These are phyloP conservation scores for Trichogramma evanescens DNA, from an alignment of 2,888 invertebrate genomes.

Conservation along the genomic window DNA sequence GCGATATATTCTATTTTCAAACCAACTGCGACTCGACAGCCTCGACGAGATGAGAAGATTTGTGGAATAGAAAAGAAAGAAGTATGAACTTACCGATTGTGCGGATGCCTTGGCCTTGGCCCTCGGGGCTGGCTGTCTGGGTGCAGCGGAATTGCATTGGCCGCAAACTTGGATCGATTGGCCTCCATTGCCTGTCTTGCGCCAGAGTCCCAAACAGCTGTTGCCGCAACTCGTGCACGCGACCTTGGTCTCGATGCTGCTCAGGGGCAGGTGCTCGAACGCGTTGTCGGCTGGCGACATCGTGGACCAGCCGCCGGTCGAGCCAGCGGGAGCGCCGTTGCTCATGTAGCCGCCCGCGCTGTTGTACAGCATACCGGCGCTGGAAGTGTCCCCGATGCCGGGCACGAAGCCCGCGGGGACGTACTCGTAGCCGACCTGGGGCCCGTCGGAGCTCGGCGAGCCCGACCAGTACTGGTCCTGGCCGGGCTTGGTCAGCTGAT, in stretches of 20 bases:
- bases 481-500: slow-evolving; percentile 52
- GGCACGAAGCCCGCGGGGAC: slow-evolving; percentile 36
- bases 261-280: slow-evolving; percentile 49
- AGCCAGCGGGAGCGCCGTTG: slow-evolving; percentile 46
- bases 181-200: slow-evolving; percentile 78
- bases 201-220: slow-evolving; percentile 71
- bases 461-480: slow-evolving; percentile 30
- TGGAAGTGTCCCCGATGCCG: slow-evolving; percentile 41
- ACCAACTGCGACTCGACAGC: too few relatives aligned
- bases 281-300: slow-evolving; percentile 47
- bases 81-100: slow-evolving; percentile 33
- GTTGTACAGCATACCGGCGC: slow-evolving; percentile 33
- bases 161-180: slow-evolving; percentile 83
- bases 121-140: slow-evolving; percentile 48
- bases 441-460: slow-evolving; percentile 20
- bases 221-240: slow-evolving; percentile 60
- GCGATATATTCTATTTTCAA: too few relatives aligned
- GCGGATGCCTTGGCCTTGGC: slow-evolving; percentile 40
- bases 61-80: neutral
- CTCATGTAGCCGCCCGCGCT: slow-evolving; percentile 37
- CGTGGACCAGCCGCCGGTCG: slow-evolving; percentile 50
- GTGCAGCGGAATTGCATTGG: slow-evolving; percentile 52
- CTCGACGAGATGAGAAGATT: too few relatives aligned
- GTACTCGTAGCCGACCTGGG: slow-evolving; percentile 30
- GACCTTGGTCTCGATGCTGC: slow-evolving; percentile 63